Percentiles rank a stretch among this genome's conserved stretches.
phyloP scores from a whole-genome alignment of 2,888 invertebrate species.

The Halocaridina rubra region DNA sequence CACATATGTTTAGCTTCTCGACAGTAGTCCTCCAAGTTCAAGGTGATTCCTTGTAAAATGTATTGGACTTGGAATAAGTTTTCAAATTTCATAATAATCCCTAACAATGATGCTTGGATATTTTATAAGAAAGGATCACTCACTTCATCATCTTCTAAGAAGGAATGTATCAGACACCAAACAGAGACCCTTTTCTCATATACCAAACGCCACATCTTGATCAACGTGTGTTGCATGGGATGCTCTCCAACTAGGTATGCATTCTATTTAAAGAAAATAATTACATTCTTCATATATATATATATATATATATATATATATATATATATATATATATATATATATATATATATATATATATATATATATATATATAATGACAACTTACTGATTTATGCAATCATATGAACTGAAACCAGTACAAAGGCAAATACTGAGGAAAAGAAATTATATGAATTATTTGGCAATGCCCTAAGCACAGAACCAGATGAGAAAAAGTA shows the following conservation, averaged over 20 bases:
- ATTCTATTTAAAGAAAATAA: not conserved
- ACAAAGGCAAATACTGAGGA: not conserved
- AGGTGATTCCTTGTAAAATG: no score
- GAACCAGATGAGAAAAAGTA: not conserved
- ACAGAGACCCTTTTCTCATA: not conserved
- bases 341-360: no score
- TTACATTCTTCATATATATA: not conserved
- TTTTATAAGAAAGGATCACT: not conserved
- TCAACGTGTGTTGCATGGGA: slow-evolving; percentile 6
- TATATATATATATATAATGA: no score
- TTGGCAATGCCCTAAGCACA: not conserved
- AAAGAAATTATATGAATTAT: not conserved
- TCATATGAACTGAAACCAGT: not conserved
- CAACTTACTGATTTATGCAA: not conserved
- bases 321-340: not conserved
- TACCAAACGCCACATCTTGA: slow-evolving; percentile 3
- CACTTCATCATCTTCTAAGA: not conserved
- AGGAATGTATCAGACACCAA: slow-evolving; percentile 9
- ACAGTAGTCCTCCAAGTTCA: no score
- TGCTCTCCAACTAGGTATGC: slow-evolving; percentile 27
- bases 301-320: no score
- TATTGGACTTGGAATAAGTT: no score
- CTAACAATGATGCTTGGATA: no score
- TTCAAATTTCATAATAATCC: no score
- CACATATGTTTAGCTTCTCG: no score